A percentile compares a stretch with the other conserved stretches of the same genome.
Conservation (phyloP, 2,888 invertebrate species). For the Agrochola lychnidis region DNA sequence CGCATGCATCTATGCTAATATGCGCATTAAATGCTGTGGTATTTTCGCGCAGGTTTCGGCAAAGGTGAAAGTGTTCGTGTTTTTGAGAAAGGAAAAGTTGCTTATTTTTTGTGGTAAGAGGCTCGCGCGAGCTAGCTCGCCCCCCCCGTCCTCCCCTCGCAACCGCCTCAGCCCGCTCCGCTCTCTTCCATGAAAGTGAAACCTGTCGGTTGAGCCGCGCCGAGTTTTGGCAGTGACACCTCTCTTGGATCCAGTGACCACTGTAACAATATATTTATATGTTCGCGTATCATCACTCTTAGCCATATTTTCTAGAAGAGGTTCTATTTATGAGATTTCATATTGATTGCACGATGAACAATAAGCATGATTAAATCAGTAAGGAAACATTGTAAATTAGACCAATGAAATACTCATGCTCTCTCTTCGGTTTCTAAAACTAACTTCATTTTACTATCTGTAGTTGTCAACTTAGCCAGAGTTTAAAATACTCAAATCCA, state of each 20-base stretch:
- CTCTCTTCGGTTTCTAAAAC: slow-evolving; percentile 22
- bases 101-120: slow-evolving; percentile 86
- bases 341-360: slow-evolving; percentile 1
- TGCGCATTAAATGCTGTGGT: slow-evolving; percentile 68
- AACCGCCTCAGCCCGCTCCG: slow-evolving; percentile 47
- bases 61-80: slow-evolving; percentile 87
- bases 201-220: slow-evolving; percentile 73
- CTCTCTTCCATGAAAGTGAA: slow-evolving; percentile 84
- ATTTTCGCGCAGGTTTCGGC: slow-evolving; percentile 84
- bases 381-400: slow-evolving; percentile 8
- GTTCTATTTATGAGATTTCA: slow-evolving; percentile 5
- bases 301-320: slow-evolving; percentile 12
- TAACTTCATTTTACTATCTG: background rate
- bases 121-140: slow-evolving; percentile 80
- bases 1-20: slow-evolving; percentile 70
- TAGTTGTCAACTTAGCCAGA: slow-evolving; percentile 1
- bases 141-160: slow-evolving; percentile 31
- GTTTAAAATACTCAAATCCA: slow-evolving; percentile 7
- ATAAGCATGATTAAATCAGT: background rate
- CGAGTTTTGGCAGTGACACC: slow-evolving; percentile 61
- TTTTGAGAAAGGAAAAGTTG: slow-evolving; percentile 90
- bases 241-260: slow-evolving; percentile 59
- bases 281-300: slow-evolving; percentile 8
- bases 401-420: slow-evolving; percentile 30
- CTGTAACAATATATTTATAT: slow-evolving; percentile 15